Percentiles rank a stretch among this genome's conserved stretches.
These are phyloP conservation scores for Lymantria dispar DNA, from an alignment of 2,888 invertebrate genomes.

Conservation along the genomic window DNA sequence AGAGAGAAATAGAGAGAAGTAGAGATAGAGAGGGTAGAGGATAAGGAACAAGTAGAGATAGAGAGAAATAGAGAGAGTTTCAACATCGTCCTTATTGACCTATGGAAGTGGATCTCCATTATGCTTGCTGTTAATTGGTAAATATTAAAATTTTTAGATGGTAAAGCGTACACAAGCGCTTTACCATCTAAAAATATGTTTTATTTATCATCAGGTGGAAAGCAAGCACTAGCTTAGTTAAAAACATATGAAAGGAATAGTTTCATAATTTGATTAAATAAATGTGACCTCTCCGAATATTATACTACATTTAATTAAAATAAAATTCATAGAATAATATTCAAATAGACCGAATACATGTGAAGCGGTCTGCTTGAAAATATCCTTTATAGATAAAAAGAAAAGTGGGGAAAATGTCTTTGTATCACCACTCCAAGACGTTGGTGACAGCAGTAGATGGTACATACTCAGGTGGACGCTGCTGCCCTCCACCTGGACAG, in stretches of 20 bases:
- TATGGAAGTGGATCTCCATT: neutral
- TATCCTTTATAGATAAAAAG: constrained; percentile 1
- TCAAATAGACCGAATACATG: neutral
- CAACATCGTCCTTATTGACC: neutral
- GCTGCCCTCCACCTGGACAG: neutral
- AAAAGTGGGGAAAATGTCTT: constrained; percentile 1
- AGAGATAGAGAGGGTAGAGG: too few species aligned
- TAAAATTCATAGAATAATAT: neutral
- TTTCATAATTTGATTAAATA: neutral
- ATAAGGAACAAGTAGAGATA: too few species aligned
- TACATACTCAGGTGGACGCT: constrained; percentile 1
- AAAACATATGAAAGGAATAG: neutral
- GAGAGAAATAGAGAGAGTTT: neutral
- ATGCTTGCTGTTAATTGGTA: neutral
- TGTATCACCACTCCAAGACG: constrained; percentile 1
- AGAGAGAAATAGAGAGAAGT: too few species aligned
- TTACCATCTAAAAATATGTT: too few species aligned
- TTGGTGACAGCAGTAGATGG: constrained; percentile 4
- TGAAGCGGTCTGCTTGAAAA: neutral
- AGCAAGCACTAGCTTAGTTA: too few species aligned
- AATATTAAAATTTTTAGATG: neutral
- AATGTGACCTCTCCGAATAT: neutral
- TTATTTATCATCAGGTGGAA: too few species aligned
- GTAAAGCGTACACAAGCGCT: too few species aligned
- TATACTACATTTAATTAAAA: neutral